phyloP scores from a whole-genome alignment of 2,797 vertebrate genomes.

The Scyliorhinus canicula region DNA sequence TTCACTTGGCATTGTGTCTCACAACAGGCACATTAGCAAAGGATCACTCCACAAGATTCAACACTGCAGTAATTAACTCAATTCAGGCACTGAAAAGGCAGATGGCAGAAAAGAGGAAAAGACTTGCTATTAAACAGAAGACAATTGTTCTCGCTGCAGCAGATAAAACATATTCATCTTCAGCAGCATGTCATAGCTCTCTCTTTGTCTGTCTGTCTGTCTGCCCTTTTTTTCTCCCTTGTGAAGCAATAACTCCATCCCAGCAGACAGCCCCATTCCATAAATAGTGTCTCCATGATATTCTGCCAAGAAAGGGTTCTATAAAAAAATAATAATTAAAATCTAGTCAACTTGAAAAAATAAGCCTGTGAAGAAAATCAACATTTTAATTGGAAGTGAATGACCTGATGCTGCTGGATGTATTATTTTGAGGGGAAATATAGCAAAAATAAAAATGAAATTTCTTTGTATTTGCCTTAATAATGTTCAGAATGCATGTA shows the following conservation, averaged over 20 bases:
- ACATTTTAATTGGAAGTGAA: conserved; percentile 15
- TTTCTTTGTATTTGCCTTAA: neutral
- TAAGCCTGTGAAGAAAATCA: no score
- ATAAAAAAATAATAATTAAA: conserved; percentile 33
- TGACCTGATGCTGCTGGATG: neutral
- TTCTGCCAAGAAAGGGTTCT: conserved; percentile 1
- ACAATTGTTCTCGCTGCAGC: conserved; percentile 12
- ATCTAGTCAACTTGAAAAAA: conserved; percentile 23
- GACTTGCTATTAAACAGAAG: conserved; percentile 4
- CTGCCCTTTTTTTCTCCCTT: neutral
- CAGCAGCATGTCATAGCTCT: neutral
- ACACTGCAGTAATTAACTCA: conserved; percentile 38
- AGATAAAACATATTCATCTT: conserved; percentile 20
- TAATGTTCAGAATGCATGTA: neutral
- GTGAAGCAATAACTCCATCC: conserved; percentile 31
- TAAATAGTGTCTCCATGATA: conserved; percentile 15
- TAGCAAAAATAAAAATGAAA: neutral
- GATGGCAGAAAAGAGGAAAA: conserved; percentile 31
- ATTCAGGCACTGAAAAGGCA: conserved; percentile 24
- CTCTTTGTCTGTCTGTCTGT: conserved; percentile 7
- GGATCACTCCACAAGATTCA: conserved; percentile 33
- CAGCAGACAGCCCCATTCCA: neutral
- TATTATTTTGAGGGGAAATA: neutral
- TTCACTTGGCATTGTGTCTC: conserved; percentile 34
- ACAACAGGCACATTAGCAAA: conserved; percentile 38